Base-by-base conservation (phyloP, 2,888 invertebrate genomes). In the Eupithecia insigniata region DNA sequence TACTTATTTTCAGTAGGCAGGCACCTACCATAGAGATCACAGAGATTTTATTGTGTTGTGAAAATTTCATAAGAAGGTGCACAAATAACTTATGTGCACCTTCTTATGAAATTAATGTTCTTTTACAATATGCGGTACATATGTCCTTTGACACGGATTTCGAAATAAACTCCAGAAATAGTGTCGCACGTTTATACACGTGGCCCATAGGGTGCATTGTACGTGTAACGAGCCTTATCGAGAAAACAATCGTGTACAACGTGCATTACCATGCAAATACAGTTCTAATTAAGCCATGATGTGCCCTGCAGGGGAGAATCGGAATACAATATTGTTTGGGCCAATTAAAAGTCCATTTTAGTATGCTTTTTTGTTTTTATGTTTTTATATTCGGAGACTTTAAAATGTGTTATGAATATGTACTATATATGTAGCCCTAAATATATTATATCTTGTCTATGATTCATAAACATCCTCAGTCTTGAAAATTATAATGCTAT, bases 271-370 rank as follows among this genome's bases (percentile, higher is more conserved):
- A 89, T 89, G 88, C 85, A 86, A 89, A 88, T 86, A 82, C 70
- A 81, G 78, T 77, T 80, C 85, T 90, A 90, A 90, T 90, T 88
- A 89, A 90, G 87, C 86, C 82, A 83, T 88, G 85, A 79, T 79
- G 76, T 77, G 76, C 75, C 78, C 75, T 80, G 81, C 79, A 78
- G 78, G 68, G 70, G 77, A 67, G 69, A 78, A 78, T 77, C 78
- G 75, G 82, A 82, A 83, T 84, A 80, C 82, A 82, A 83, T 82
- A 86, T 79, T 82, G 79, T 83, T 67, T 12, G 55, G 55, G 55
- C 55, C 55, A 55, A 55, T 55, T 55, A 55, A 55, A 55, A 26
- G 22, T 55, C 18, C 60, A 30, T 60, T 28, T 60, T 60, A 30
- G 60, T 30, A 30, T 30, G 30, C 83, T 80, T 80, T 76, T 73